A percentile compares a stretch with the other conserved stretches of the same genome.
phyloP scores from a whole-genome alignment of 2,113 vertebrate genomes.

The Chloebia gouldiae region DNA sequence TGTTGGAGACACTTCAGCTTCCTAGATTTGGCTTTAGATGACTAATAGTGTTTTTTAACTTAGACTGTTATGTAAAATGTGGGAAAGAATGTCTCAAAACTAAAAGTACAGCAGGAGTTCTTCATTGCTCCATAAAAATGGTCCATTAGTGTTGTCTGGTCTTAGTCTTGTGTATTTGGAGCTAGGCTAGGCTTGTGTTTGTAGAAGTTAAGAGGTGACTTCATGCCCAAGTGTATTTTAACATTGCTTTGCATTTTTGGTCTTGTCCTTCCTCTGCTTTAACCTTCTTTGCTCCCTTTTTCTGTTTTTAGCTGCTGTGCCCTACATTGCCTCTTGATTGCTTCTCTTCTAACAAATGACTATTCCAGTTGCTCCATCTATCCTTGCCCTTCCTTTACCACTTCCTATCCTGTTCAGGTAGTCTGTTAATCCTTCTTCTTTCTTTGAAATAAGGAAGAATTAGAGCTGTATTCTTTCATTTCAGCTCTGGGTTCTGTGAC shows the following conservation, averaged over 20 bases:
- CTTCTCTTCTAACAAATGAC: background rate
- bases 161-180: background rate
- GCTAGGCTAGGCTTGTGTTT: background rate
- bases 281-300: constrained; percentile 33
- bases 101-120: background rate
- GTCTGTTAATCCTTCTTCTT: background rate
- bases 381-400: background rate
- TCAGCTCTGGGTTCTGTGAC: background rate
- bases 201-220: background rate
- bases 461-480: background rate
- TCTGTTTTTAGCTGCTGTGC: constrained; percentile 20
- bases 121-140: background rate
- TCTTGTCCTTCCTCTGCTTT: constrained; percentile 16
- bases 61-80: background rate
- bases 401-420: background rate
- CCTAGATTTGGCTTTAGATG: background rate
- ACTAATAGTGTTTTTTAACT: background rate
- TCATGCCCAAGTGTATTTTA: background rate
- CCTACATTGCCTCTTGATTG: constrained; percentile 22
- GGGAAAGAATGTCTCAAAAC: background rate
- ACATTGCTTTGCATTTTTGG: background rate
- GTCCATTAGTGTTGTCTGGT: background rate
- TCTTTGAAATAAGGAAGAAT: background rate
- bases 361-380: background rate
- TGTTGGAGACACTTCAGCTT: background rate